phyloP scores from a whole-genome alignment of 2,888 invertebrate species.

The Athalia rosae region DNA sequence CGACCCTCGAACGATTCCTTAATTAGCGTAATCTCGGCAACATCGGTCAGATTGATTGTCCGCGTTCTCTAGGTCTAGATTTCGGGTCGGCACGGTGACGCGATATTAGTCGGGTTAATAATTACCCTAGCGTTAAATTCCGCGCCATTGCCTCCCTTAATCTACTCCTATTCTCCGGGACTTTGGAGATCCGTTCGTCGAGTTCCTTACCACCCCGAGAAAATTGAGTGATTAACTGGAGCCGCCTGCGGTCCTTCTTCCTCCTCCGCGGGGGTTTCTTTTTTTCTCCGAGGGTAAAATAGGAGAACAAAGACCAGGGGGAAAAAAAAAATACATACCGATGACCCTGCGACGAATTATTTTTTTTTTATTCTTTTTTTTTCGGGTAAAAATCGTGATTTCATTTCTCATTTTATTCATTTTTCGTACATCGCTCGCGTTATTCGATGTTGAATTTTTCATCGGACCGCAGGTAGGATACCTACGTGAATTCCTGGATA shows the following conservation, averaged over 20 bases:
- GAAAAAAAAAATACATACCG: background rate
- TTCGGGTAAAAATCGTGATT: too few relatives aligned
- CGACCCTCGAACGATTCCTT: slow-evolving; percentile 26
- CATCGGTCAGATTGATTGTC: too few relatives aligned
- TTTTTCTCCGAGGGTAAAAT: background rate
- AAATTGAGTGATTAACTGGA: background rate
- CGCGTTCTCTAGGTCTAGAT: slow-evolving; percentile 1
- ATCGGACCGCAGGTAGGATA: too few relatives aligned
- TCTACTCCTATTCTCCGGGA: slow-evolving; percentile 58
- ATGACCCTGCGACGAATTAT: background rate
- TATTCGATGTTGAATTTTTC: too few relatives aligned
- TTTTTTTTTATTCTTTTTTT: background rate
- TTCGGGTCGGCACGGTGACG: background rate
- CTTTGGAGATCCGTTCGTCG: slow-evolving; percentile 7
- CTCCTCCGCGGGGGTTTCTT: background rate
- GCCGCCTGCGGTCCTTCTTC: background rate
- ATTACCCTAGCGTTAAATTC: slow-evolving; percentile 15
- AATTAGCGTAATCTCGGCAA: slow-evolving; percentile 29
- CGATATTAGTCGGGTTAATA: slow-evolving; percentile 11
- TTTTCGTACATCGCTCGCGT: too few relatives aligned
- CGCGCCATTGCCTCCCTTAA: slow-evolving; percentile 66
- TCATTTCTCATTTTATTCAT: too few relatives aligned
- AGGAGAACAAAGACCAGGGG: background rate
- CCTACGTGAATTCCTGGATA: too few relatives aligned
- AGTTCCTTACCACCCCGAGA: background rate